phyloP scores from a whole-genome alignment of 2,888 invertebrate species.

The Cyaniris semiargus region DNA sequence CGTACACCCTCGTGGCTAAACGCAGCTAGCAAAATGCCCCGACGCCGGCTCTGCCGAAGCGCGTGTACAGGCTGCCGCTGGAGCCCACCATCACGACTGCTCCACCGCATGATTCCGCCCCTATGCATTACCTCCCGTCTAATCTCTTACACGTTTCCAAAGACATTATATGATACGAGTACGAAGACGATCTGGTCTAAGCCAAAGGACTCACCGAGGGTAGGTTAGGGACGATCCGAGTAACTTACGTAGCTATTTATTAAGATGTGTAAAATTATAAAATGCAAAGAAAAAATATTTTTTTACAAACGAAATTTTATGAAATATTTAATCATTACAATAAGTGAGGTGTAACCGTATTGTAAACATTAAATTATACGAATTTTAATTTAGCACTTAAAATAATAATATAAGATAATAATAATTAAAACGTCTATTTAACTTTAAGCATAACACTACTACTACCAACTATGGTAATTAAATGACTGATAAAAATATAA shows the following conservation, averaged over 20 bases:
- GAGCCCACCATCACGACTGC: slow-evolving; percentile 44
- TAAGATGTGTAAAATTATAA: neutral
- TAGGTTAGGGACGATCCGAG: slow-evolving; percentile 18
- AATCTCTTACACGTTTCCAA: slow-evolving; percentile 53
- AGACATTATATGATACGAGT: slow-evolving; percentile 60
- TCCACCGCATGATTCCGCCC: slow-evolving; percentile 47
- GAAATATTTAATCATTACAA: slow-evolving; percentile 24
- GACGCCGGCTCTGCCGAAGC: slow-evolving; percentile 46
- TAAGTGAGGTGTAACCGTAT: slow-evolving; percentile 19
- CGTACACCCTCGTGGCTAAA: slow-evolving; percentile 60
- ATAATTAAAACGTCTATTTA: neutral
- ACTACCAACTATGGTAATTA: neutral
- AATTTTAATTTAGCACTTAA: slow-evolving; percentile 13
- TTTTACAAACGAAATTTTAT: slow-evolving; percentile 28
- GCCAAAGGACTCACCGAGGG: slow-evolving; percentile 48
- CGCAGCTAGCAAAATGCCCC: slow-evolving; percentile 65
- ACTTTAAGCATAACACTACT: neutral
- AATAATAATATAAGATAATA: neutral
- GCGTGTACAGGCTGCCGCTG: slow-evolving; percentile 45
- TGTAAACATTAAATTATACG: neutral
- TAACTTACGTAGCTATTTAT: slow-evolving; percentile 8
- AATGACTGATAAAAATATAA: slow-evolving; percentile 23
- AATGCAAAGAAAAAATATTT: slow-evolving; percentile 13
- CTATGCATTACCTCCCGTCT: slow-evolving; percentile 52
- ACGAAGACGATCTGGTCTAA: slow-evolving; percentile 72